Evolutionary conservation across 2,113 vertebrate species (phyloP).

Genomic region (Chlorodrepanis virens): DNA sequence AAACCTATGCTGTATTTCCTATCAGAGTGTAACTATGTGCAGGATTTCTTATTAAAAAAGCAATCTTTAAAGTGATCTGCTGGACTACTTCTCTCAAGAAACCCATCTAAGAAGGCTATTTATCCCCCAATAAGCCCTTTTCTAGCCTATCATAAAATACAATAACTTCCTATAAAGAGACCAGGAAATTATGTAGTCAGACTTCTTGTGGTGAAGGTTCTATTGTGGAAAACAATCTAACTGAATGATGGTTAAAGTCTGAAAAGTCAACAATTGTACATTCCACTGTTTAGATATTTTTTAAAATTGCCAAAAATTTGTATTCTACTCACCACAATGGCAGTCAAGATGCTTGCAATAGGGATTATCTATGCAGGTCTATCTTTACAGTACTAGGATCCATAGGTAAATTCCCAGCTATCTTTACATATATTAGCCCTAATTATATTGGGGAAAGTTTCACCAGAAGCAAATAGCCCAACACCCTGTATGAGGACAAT

Average conservation of each 20-base stretch:
- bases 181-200: background rate
- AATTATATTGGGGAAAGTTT: background rate
- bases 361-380: background rate
- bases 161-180: background rate
- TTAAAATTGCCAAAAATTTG: background rate
- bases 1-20: background rate
- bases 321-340: background rate
- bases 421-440: background rate
- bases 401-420: background rate
- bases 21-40: background rate
- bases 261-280: background rate
- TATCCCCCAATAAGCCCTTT: background rate
- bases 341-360: background rate
- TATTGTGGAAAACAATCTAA: background rate
- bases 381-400: background rate
- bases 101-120: background rate
- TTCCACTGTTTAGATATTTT: background rate
- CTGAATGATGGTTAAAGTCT: background rate
- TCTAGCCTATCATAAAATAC: background rate
- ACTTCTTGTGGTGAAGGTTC: background rate
- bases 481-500: background rate
- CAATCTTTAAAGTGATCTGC: background rate
- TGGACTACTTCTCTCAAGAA: background rate
- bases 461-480: background rate
- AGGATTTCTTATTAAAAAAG: background rate